Evolutionary conservation across 2,113 vertebrate species (phyloP), one percentile per base, ranked within the genome.

Genomic region (Scytalopus superciliaris): DNA sequence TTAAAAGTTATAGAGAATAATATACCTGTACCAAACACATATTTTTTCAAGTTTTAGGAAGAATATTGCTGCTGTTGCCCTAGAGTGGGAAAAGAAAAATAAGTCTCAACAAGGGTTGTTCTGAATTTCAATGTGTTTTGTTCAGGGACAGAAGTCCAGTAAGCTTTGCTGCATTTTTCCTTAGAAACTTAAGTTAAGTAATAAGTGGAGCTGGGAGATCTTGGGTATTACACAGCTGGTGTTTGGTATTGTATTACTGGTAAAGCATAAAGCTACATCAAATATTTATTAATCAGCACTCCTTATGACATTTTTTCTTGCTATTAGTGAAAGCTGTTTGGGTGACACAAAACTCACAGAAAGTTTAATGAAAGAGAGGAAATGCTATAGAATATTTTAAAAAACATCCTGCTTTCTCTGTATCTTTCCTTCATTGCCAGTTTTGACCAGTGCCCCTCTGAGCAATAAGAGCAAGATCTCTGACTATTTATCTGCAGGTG

Each of bases 281-380:
- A 94, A 81, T 97, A 84, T 87, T 90, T 92, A 92, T 96, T 96
- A 80, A 94, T 79, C 73, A 87, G 33, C 22, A 55, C 50, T 88
- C 15, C 6, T 73, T 72, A 56, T 56, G 80, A 70, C 81, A 73
- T 40, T 89, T 73, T 19, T 49, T 83, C 66, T 94, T 52, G 6
- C 60, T 56, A 42, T 57, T 67, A 77, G 35, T 37, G 8, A 40
- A 87, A 44, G 27, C 50, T 62, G 31, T 39, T 28, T 30, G 35
- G 25, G 17, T 85, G 79, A 82, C 47, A 89, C 49, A 82, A 79
- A 84, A 55, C 14, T 79, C 30, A 47, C 3, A 16, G 37, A 25
- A 14, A 79, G 21, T 68, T 66, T 73, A 87, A 64, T 68, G 35
- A 62, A 92, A 57, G 30, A 49, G 14, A 75, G 19, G 5, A 50